Evolutionary conservation across 2,888 invertebrate genomes (phyloP), one percentile per base, ranked within the genome.

Genomic region (Zonitis immaculata): DNA sequence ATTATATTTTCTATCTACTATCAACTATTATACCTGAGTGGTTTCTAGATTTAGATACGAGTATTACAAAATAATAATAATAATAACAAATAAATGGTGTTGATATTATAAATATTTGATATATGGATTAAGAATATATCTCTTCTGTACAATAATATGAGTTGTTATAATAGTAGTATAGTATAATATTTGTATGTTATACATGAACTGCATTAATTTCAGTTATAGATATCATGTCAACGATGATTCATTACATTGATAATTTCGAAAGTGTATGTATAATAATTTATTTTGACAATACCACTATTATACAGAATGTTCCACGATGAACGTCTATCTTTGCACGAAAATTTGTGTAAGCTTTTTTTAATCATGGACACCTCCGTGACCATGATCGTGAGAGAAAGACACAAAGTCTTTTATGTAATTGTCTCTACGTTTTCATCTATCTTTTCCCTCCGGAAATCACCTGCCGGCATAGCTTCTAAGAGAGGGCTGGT

Each of bases 201-300:
- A 35, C 16, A 39, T 11, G 39, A 39, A 39, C 18, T 39, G 11
- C 39, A 39, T 39, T 39, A 39, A 39, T 39, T 39, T 39, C 39
- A 39, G 39, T 39, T 39, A 39, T 1, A 18, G 18, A 39, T 16
- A 39, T 39, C 39, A 18, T 39, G 39, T 39, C 39, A 39, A 39
- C 39, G 18, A 39, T 39, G 39, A 39, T 39, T 39, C 39, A 39
- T 39, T 39, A 39, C 18, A 39, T 18, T 18, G 18, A 39, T 39
- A 18, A 39, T 39, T 39, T 11, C 5, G 18, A 39, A 18, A 39
- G 9, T 39, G 18, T 39, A 8, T 16, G 18, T 39, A 11, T 11
- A 35, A 35, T 35, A 39, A 39, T 39, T 39, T 39, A 39, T 39
- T 39, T 18, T 18, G 39, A 39, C 39, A 39, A 39, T 39, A 39